A percentile compares a stretch with the other conserved stretches of the same genome.
These are phyloP conservation scores for Philereme vetulata DNA, from an alignment of 2,888 invertebrate species.

Conservation along the genomic window DNA sequence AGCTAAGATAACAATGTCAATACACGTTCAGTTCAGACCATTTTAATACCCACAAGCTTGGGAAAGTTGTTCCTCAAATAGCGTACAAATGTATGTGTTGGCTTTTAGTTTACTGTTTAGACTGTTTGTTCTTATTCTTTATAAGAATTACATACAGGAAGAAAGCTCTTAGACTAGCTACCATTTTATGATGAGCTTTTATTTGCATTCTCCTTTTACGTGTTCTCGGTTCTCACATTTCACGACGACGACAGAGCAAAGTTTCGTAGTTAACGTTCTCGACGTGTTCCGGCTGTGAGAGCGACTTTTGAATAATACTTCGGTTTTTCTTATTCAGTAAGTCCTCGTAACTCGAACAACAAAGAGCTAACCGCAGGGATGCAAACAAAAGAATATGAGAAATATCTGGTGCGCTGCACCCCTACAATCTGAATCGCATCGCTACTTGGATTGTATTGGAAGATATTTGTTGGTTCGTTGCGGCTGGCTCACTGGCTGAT, in stretches of 20 bases:
- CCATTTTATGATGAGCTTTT: conserved; percentile 41
- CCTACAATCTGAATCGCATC: conserved; percentile 70
- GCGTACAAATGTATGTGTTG: conserved; percentile 26
- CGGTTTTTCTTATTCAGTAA: conserved; percentile 71
- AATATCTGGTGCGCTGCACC: conserved; percentile 61
- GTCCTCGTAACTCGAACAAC: conserved; percentile 71
- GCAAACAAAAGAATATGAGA: conserved; percentile 79
- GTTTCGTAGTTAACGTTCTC: conserved; percentile 53
- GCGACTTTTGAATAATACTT: conserved; percentile 64
- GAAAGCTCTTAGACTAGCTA: conserved; percentile 35
- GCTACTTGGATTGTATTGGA: conserved; percentile 71
- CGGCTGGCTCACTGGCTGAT: too few relatives aligned
- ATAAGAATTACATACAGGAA: conserved; percentile 19
- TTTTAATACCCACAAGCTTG: conserved; percentile 51
- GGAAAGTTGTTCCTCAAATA: conserved; percentile 49
- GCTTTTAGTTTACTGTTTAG: conserved; percentile 12
- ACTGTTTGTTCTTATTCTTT: conserved; percentile 12
- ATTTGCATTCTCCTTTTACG: conserved; percentile 39
- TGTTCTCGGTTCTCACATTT: conserved; percentile 39
- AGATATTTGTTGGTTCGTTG: conserved; percentile 66
- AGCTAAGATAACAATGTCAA: conserved; percentile 72
- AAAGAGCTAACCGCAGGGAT: conserved; percentile 70
- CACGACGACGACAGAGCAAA: conserved; percentile 43
- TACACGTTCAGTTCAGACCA: conserved; percentile 53
- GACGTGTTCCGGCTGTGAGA: conserved; percentile 50